Evolutionary conservation across 2,113 vertebrate genomes (phyloP).

Genomic region (Anguilla japonica): DNA sequence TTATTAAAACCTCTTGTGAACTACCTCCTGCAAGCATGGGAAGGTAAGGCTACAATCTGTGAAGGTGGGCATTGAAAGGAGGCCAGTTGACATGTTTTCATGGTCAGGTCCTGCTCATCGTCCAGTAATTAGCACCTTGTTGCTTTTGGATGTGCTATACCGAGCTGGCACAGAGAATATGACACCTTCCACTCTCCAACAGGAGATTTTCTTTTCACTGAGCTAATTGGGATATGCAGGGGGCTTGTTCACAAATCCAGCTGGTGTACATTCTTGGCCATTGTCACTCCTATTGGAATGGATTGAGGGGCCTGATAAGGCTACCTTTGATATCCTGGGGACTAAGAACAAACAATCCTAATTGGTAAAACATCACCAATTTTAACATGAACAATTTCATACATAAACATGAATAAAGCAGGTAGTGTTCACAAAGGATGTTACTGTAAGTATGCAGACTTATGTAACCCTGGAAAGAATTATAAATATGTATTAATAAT

Average conservation of each 20-base stretch:
- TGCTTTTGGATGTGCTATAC: conserved; percentile 72
- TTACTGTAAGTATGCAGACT: background rate
- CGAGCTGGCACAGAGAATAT: conserved; percentile 70
- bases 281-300: conserved; percentile 73
- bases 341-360: background rate
- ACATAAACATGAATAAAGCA: background rate
- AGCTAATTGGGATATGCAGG: conserved; percentile 70
- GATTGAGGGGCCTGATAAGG: conserved; percentile 12
- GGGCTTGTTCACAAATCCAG: conserved; percentile 74
- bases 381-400: background rate
- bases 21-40: conserved; percentile 27
- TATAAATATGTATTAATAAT: background rate
- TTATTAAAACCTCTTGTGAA: conserved; percentile 29
- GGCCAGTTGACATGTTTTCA: conserved; percentile 62
- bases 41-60: conserved; percentile 51
- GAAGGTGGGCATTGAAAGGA: conserved; percentile 56
- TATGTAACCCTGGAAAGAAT: background rate
- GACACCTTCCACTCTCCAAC: conserved; percentile 68
- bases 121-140: conserved; percentile 80
- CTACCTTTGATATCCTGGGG: conserved; percentile 3
- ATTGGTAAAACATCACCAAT: background rate
- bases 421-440: no score
- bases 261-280: conserved; percentile 70
- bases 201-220: conserved; percentile 68
- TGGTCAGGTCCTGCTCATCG: conserved; percentile 66